phyloP scores from a whole-genome alignment of 2,888 invertebrate species.

The Microctonus hyperodae region DNA sequence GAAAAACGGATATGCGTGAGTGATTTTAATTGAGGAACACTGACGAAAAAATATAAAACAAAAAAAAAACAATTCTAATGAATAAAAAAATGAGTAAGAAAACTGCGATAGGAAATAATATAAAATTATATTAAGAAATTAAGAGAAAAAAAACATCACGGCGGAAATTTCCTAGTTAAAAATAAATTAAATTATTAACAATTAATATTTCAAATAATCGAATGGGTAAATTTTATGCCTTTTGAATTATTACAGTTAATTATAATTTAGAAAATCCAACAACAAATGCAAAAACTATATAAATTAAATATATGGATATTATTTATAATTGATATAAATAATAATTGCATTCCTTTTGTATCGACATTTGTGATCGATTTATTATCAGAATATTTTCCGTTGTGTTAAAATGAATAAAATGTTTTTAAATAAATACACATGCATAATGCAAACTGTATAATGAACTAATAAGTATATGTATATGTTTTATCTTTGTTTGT shows the following conservation, averaged over 20 bases:
- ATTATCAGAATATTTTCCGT: background rate
- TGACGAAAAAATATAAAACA: constrained; percentile 27
- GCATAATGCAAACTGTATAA: background rate
- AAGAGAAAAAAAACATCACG: background rate
- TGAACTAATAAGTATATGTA: constrained; percentile 19
- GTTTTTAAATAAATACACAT: background rate
- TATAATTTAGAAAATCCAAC: background rate
- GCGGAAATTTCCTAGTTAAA: background rate
- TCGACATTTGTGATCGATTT: background rate
- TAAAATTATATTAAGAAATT: background rate
- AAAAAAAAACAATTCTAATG: constrained; percentile 23
- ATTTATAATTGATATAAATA: background rate
- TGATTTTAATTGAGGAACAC: constrained; percentile 21
- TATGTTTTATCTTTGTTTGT: constrained; percentile 48
- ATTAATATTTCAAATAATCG: background rate
- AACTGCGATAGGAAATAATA: background rate
- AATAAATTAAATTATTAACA: background rate
- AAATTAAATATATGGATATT: background rate
- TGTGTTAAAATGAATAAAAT: background rate
- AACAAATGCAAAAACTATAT: background rate
- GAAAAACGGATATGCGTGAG: constrained; percentile 11
- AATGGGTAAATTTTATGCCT: background rate
- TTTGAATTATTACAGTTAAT: background rate
- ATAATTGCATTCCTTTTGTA: background rate
- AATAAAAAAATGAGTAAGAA: background rate